Conservation (phyloP, 2,888 invertebrate genomes). For the Dynastes maya region DNA sequence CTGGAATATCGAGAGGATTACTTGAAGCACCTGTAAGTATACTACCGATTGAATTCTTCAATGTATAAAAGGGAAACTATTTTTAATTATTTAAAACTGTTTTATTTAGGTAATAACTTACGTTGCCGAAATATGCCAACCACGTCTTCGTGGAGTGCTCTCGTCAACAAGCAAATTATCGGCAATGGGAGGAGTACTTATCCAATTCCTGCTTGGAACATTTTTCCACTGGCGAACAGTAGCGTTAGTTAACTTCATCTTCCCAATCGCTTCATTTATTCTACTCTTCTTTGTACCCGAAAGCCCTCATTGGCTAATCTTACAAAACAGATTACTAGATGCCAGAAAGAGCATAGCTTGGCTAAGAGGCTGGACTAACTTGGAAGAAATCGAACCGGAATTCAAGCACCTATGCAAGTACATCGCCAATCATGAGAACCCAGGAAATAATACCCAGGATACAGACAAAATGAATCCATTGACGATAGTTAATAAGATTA, state of each 20-base stretch:
- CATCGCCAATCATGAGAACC: conserved; percentile 51
- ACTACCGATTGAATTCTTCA: too few species aligned
- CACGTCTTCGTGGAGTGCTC: conserved; percentile 82
- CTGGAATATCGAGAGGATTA: conserved; percentile 84
- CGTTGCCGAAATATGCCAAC: conserved; percentile 88
- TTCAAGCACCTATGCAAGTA: conserved; percentile 71
- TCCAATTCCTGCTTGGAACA: conserved; percentile 83
- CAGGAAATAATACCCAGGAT: conserved; percentile 52
- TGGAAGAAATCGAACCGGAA: conserved; percentile 76
- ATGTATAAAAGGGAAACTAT: too few species aligned
- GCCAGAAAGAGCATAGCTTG: conserved; percentile 82
- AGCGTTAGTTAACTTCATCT: conserved; percentile 78
- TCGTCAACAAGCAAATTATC: conserved; percentile 84
- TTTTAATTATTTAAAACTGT: too few species aligned
- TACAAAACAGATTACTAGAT: conserved; percentile 77
- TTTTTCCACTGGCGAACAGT: conserved; percentile 82
- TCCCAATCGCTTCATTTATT: conserved; percentile 78
- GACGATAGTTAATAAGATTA: conserved; percentile 61
- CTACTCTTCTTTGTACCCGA: conserved; percentile 84
- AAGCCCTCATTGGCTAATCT: conserved; percentile 86
- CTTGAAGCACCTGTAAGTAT: conserved; percentile 84
- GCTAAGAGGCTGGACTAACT: conserved; percentile 84
- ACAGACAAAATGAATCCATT: conserved; percentile 13
- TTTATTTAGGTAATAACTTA: conserved; percentile 81
- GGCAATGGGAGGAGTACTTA: conserved; percentile 83